Evolutionary conservation across 1,140 invertebrate species (phyloP).

Genomic region (Drosophila ohnishii): DNA sequence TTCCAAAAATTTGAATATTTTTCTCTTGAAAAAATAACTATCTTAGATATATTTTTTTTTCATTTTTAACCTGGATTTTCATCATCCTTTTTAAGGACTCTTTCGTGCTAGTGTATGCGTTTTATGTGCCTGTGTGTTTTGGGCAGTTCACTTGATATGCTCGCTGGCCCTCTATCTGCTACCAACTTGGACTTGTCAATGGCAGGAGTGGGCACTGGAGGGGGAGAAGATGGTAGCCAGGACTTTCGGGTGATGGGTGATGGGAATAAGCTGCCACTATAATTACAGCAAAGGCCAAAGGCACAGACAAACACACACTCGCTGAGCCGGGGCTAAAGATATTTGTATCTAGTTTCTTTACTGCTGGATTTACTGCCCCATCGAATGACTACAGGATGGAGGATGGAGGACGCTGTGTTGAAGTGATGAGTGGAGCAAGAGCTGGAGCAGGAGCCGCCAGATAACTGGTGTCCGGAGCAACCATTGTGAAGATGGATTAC

Average conservation of each 20-base stretch:
- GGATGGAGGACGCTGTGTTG: neutral
- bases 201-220: slow-evolving; percentile 34
- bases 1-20: neutral
- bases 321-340: slow-evolving; percentile 49
- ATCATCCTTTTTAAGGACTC: neutral
- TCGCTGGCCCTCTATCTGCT: slow-evolving; percentile 32
- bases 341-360: slow-evolving; percentile 77
- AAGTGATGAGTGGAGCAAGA: neutral
- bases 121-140: slow-evolving; percentile 55
- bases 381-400: slow-evolving; percentile 1
- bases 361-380: slow-evolving; percentile 56
- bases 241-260: slow-evolving; percentile 17
- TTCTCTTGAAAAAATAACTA: neutral
- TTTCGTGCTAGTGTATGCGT: slow-evolving; percentile 16
- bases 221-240: slow-evolving; percentile 5
- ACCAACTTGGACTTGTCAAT: slow-evolving; percentile 75
- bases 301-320: slow-evolving; percentile 12
- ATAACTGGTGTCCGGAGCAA: slow-evolving; percentile 64
- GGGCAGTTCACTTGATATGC: slow-evolving; percentile 72
- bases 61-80: neutral
- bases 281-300: slow-evolving; percentile 69
- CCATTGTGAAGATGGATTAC: slow-evolving; percentile 79
- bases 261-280: slow-evolving; percentile 67
- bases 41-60: too few species aligned
- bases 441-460: slow-evolving; percentile 10